These are phyloP conservation scores for Temnopleurus reevesii DNA, from an alignment of 53 echinoderm and acorn worm genomes.

Conservation along the genomic window DNA sequence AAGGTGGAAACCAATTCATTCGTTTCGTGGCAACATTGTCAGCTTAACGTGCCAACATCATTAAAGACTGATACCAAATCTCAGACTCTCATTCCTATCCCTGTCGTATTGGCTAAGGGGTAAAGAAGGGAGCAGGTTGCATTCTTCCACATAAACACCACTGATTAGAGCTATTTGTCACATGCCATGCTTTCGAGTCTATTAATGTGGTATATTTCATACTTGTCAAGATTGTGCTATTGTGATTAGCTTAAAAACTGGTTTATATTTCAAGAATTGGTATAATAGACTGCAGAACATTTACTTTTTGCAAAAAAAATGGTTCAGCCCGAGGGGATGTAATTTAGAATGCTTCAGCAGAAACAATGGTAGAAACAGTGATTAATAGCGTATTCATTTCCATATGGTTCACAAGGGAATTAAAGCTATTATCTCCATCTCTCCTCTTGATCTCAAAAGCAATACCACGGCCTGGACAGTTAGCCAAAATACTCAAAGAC, in stretches of 20 bases:
- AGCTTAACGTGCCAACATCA: constrained; percentile 20
- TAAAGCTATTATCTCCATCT: background rate
- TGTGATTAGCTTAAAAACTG: no score
- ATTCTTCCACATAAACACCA: constrained; percentile 61
- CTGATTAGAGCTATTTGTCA: constrained; percentile 34
- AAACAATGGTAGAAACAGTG: background rate
- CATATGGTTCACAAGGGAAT: background rate
- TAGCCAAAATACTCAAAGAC: no score
- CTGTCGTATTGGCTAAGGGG: background rate
- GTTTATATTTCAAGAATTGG: no score
- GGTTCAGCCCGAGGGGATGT: background rate
- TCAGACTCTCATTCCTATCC: background rate
- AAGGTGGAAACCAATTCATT: constrained; percentile 1
- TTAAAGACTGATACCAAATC: constrained; percentile 28
- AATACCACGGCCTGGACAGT: no score
- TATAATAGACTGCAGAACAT: no score
- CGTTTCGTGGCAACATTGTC: background rate
- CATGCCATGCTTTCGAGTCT: background rate
- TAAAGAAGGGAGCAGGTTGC: constrained; percentile 34
- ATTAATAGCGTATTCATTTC: constrained; percentile 23
- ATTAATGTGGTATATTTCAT: background rate
- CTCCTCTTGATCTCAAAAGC: background rate
- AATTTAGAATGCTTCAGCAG: background rate
- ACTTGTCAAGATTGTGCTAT: constrained; percentile 21
- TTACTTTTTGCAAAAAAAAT: no score